Evolutionary conservation across 2,113 vertebrate genomes (phyloP).

Genomic region (Semnopithecus entellus): DNA sequence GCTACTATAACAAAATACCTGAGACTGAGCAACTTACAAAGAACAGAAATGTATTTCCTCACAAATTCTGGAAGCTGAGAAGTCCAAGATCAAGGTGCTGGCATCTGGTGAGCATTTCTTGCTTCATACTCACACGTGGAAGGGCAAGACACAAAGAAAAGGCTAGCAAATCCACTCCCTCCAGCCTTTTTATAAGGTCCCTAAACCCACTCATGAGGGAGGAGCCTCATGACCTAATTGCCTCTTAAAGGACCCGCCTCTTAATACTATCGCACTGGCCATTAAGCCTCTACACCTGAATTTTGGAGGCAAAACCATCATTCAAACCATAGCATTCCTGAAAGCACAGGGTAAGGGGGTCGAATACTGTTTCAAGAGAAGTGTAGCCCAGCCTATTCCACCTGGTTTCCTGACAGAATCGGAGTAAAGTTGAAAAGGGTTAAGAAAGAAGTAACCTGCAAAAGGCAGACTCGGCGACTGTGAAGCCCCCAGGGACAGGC

Average conservation of each 20-base stretch:
- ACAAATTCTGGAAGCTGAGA: not conserved
- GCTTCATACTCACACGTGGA: fast-evolving
- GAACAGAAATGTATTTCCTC: not conserved
- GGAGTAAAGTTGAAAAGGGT: not conserved
- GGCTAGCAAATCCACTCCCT: not conserved
- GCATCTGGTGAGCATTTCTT: too few relatives aligned
- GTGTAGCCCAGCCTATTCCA: not conserved
- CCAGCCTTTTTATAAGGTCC: not conserved
- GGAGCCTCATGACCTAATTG: not conserved
- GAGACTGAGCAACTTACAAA: not conserved
- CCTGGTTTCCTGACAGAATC: not conserved
- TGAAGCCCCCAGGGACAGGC: not conserved
- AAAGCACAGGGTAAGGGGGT: not conserved
- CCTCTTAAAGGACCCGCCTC: not conserved
- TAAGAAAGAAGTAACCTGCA: not conserved
- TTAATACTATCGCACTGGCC: not conserved
- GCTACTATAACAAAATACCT: not conserved
- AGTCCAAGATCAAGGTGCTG: too few relatives aligned
- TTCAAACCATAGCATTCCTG: not conserved
- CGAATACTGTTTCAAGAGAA: not conserved
- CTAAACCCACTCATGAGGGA: not conserved
- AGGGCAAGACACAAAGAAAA: not conserved
- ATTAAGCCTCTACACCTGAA: not conserved
- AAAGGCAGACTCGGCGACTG: not conserved
- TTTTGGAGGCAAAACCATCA: not conserved